These are phyloP conservation scores for Ceratina australensis DNA, from an alignment of 1,140 invertebrate species.

Conservation along the genomic window DNA sequence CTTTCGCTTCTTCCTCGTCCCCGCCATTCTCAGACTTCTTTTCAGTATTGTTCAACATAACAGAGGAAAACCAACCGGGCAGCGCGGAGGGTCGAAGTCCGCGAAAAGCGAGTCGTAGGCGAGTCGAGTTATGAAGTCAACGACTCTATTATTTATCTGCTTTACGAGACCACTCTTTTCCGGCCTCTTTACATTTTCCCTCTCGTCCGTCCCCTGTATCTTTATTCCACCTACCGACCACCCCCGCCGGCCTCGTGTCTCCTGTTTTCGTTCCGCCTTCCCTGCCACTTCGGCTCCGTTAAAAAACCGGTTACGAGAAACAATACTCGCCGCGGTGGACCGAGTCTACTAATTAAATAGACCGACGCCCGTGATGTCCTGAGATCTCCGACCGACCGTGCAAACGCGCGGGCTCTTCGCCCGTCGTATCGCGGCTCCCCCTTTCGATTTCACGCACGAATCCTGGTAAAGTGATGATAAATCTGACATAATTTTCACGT, in stretches of 20 bases:
- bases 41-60: conserved; percentile 50
- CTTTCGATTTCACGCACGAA: too few relatives aligned
- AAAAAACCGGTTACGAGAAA: conserved; percentile 40
- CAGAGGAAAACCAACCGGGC: conserved; percentile 9
- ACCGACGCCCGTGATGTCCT: neutral
- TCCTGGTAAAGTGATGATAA: too few relatives aligned
- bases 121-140: conserved; percentile 32
- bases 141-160: conserved; percentile 51
- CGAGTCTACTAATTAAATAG: conserved; percentile 38
- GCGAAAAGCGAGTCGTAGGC: conserved; percentile 28
- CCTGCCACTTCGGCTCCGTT: neutral
- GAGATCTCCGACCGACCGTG: too few relatives aligned
- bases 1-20: neutral
- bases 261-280: conserved; percentile 2
- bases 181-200: conserved; percentile 9
- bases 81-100: neutral
- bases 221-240: neutral
- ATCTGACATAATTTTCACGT: too few relatives aligned
- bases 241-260: neutral
- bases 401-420: too few relatives aligned
- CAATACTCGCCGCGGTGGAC: conserved; percentile 21
- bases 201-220: neutral
- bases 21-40: conserved; percentile 22
- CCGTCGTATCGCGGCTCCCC: too few relatives aligned
- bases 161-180: conserved; percentile 18